phyloP scores from a whole-genome alignment of 2,113 vertebrate species.

The Vimba vimba region DNA sequence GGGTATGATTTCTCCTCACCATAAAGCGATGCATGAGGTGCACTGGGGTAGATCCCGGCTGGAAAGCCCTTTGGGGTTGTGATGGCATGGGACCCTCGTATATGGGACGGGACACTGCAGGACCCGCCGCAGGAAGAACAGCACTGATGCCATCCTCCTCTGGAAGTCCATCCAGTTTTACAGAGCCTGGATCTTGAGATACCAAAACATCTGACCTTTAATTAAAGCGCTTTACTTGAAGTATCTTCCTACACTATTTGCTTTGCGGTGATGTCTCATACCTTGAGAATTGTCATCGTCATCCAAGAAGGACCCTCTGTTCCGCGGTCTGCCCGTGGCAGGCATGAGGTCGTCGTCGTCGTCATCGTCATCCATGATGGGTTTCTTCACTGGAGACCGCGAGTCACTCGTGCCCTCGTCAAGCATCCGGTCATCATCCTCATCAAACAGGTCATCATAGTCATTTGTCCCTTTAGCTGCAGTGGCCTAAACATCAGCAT shows the following conservation, averaged over 20 bases:
- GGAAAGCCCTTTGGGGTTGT: slow-evolving; percentile 89
- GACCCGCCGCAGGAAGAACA: slow-evolving; percentile 59
- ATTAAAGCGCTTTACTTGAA: neutral
- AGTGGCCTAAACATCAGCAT: slow-evolving; percentile 35
- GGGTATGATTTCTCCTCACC: slow-evolving; percentile 71
- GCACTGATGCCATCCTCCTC: slow-evolving; percentile 69
- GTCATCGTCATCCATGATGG: slow-evolving; percentile 69
- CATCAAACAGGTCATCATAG: slow-evolving; percentile 89
- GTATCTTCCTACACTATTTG: neutral
- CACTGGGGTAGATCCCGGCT: slow-evolving; percentile 88
- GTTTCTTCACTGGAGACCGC: slow-evolving; percentile 73
- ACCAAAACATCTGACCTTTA: neutral
- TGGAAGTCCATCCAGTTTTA: slow-evolving; percentile 72
- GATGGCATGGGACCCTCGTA: slow-evolving; percentile 90
- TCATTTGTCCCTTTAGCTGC: slow-evolving; percentile 64
- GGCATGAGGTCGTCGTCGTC: slow-evolving; percentile 79
- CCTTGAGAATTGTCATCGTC: slow-evolving; percentile 91
- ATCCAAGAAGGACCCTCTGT: slow-evolving; percentile 78
- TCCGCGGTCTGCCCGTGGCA: slow-evolving; percentile 72
- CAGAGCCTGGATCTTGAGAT: slow-evolving; percentile 78
- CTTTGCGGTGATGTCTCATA: slow-evolving; percentile 61
- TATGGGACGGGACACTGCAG: slow-evolving; percentile 68
- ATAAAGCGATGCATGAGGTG: slow-evolving; percentile 96
- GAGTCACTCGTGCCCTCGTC: slow-evolving; percentile 77
- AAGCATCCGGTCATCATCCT: slow-evolving; percentile 79